phyloP scores from a whole-genome alignment of 2,797 vertebrate genomes.

The Schizopygopsis pylzovi region DNA sequence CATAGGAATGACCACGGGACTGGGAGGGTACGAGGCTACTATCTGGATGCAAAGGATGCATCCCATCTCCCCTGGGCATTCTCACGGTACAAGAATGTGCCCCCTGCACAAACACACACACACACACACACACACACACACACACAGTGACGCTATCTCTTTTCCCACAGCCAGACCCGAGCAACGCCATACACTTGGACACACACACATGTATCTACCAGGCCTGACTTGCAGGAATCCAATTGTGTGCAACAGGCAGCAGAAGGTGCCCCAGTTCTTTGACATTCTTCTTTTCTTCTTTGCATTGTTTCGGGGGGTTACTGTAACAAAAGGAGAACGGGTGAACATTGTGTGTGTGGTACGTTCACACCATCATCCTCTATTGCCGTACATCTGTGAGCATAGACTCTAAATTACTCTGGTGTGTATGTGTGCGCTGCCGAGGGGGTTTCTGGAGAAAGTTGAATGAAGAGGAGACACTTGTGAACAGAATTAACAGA shows the following conservation, averaged over 20 bases:
- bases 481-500: constrained; percentile 80
- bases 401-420: constrained; percentile 50
- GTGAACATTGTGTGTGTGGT: constrained; percentile 68
- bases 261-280: constrained; percentile 82
- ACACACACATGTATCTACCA: constrained; percentile 41
- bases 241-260: constrained; percentile 74
- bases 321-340: constrained; percentile 71
- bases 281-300: constrained; percentile 75
- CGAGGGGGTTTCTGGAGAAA: constrained; percentile 73
- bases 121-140: constrained; percentile 68
- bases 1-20: constrained; percentile 39
- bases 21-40: constrained; percentile 20
- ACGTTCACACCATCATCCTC: constrained; percentile 49
- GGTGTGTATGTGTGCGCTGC: constrained; percentile 48
- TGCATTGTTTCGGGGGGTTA: constrained; percentile 72
- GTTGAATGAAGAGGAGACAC: constrained; percentile 79
- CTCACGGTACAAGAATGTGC: constrained; percentile 76
- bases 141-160: constrained; percentile 64
- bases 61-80: constrained; percentile 69
- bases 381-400: constrained; percentile 54
- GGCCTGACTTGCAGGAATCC: constrained; percentile 73
- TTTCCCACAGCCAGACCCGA: constrained; percentile 71
- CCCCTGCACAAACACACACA: constrained; percentile 70
- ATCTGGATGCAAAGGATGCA: constrained; percentile 62
- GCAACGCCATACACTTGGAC: constrained; percentile 48